Percentiles rank a stretch among this genome's conserved stretches.
Conservation (phyloP, 2,888 invertebrate species). For the Erebia palarica region DNA sequence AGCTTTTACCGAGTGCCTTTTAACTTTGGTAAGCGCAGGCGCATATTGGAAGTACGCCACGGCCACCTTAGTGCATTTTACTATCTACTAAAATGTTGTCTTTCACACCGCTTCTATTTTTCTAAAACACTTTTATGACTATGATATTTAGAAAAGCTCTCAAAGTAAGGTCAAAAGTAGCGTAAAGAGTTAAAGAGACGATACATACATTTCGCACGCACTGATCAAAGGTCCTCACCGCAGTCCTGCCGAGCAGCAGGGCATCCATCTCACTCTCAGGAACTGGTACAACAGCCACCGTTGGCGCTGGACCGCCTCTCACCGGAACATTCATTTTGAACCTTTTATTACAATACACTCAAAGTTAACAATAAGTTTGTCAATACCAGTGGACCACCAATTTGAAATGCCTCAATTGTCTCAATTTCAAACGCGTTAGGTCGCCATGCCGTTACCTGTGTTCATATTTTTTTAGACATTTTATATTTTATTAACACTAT, state of each 20-base stretch:
- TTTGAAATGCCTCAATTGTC: not conserved
- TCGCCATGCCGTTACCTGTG: no score
- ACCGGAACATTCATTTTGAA: slow-evolving; percentile 64
- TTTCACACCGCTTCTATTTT: not conserved
- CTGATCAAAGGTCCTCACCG: slow-evolving; percentile 87
- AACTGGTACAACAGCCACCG: slow-evolving; percentile 83
- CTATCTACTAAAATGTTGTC: no score
- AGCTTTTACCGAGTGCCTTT: not conserved
- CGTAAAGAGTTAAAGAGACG: slow-evolving; percentile 44
- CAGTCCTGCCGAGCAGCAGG: slow-evolving; percentile 87
- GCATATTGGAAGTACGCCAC: not conserved
- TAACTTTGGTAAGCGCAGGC: not conserved
- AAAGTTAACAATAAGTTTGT: slow-evolving; percentile 29
- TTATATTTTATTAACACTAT: not conserved
- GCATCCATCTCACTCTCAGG: slow-evolving; percentile 92
- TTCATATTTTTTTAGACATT: not conserved
- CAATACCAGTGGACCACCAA: not conserved
- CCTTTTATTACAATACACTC: slow-evolving; percentile 25
- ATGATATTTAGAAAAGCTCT: slow-evolving; percentile 21
- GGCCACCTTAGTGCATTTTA: no score
- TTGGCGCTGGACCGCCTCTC: slow-evolving; percentile 75
- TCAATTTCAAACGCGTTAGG: no score
- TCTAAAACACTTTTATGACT: not conserved
- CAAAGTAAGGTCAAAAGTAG: slow-evolving; percentile 32
- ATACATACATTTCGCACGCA: slow-evolving; percentile 82